Evolutionary conservation across 2,797 vertebrate species (phyloP).

Genomic region (Urocyon cinereoargenteus): DNA sequence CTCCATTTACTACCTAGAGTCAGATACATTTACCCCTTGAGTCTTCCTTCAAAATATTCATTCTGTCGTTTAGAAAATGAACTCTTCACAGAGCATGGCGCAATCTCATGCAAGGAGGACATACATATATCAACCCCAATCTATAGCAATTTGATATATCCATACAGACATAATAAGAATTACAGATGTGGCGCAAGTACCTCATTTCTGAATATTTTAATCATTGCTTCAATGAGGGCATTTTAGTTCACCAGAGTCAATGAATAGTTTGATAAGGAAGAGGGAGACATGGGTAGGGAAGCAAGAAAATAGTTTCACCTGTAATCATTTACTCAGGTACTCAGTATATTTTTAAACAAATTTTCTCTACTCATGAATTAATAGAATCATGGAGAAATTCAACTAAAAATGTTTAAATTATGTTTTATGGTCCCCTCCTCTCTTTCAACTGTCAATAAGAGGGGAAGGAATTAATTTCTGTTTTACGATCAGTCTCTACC

Average conservation of each 20-base stretch:
- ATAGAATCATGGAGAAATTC: background rate
- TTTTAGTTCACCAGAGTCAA: background rate
- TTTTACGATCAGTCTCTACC: background rate
- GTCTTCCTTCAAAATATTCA: slow-evolving; percentile 27
- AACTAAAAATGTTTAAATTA: slow-evolving; percentile 3
- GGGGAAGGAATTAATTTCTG: slow-evolving; percentile 22
- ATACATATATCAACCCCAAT: background rate
- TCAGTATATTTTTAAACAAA: slow-evolving; percentile 3
- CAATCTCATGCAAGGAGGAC: background rate
- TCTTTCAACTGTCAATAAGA: background rate
- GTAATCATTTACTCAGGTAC: background rate
- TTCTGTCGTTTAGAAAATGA: slow-evolving; percentile 49
- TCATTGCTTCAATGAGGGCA: slow-evolving; percentile 19
- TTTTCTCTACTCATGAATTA: slow-evolving; percentile 32
- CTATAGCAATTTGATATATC: background rate
- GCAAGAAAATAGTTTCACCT: slow-evolving; percentile 20
- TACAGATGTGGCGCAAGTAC: background rate
- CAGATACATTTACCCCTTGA: background rate
- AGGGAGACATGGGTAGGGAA: background rate
- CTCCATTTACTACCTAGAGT: slow-evolving; percentile 40
- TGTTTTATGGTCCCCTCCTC: background rate
- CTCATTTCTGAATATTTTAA: slow-evolving; percentile 54
- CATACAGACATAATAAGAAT: background rate
- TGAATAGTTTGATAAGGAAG: background rate
- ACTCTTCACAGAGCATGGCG: slow-evolving; percentile 3